Evolutionary conservation across 2,797 vertebrate species (phyloP), one percentile per base, ranked within the genome.

Genomic region (Acanthiza pusilla): DNA sequence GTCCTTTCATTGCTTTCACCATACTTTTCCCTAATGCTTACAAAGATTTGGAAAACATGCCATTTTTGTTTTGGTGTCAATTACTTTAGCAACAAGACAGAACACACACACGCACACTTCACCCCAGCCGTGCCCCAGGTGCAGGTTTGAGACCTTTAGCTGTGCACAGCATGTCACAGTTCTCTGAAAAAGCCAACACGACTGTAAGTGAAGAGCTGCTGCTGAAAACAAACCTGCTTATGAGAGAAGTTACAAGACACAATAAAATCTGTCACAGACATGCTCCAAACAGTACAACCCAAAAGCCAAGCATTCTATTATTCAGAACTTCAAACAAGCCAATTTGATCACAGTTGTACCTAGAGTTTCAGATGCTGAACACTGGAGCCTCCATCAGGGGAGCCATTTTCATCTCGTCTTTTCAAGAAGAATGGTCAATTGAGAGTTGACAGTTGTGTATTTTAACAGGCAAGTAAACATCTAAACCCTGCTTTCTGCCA

Each of bases 221-320:
- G 92, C 94, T 96, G 94, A 80, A 96, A 96, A 96, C 81, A 95
- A 93, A 96, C 74, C 78, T 93, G 91, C 81, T 94, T 30, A 12
- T 86, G 90, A 94, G 78, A 95, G 88, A 95, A 95, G 93, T 95
- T 75, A 81, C 85, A 91, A 88, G 79, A 93, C 78, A 87, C 71
- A 26, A 12, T 73, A 83, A 90, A 78, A 86, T 77, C 85, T 54
- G 43, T 74, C 72, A 94, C n/a, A 9, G 47, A 77, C 92, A 97
- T 96, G 95, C 94, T 95, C 84, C 87, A 85, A 95, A 95, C 82
- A 79, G 51, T 60, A 70, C 78, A 91, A 94, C 91, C 45, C 50
- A 77, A 94, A 94, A 96, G 92, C 82, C 95, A 93, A 95, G 93
- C 94, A 94, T 76, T 91, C 48, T 54, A 75, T 75, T 87, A 88